Evolutionary conservation across 2,888 invertebrate species (phyloP).

Genomic region (Noctua pronuba): DNA sequence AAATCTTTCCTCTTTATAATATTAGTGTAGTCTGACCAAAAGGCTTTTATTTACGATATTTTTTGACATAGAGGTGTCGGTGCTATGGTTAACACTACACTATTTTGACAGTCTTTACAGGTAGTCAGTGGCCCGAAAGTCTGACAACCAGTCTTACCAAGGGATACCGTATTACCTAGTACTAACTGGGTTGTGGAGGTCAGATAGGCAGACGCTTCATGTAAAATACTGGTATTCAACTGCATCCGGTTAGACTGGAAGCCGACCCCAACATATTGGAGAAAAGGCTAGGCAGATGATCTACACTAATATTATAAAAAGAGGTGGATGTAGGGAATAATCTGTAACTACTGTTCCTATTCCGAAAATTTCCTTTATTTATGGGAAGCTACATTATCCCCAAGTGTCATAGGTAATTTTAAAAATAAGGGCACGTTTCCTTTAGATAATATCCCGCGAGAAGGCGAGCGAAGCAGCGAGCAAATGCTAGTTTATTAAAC

Average conservation of each 20-base stretch:
- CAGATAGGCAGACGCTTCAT: too few relatives aligned
- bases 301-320: background rate
- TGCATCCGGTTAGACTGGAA: too few relatives aligned
- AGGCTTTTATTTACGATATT: constrained; percentile 3
- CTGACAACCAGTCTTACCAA: background rate
- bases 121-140: too few relatives aligned
- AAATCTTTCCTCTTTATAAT: too few relatives aligned
- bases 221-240: too few relatives aligned
- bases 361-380: background rate
- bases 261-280: too few relatives aligned
- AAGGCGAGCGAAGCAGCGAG: background rate
- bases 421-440: background rate
- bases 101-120: too few relatives aligned
- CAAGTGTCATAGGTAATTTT: background rate
- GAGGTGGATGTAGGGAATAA: background rate
- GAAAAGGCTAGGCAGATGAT: background rate
- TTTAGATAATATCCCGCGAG: background rate
- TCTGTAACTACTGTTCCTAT: background rate
- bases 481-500: background rate
- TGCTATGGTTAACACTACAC: background rate
- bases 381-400: background rate
- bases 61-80: background rate
- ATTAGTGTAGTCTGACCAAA: background rate
- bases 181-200: too few relatives aligned
- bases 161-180: too few relatives aligned